Evolutionary conservation across 1,140 invertebrate genomes (phyloP).

Genomic region (Platyura marginata): DNA sequence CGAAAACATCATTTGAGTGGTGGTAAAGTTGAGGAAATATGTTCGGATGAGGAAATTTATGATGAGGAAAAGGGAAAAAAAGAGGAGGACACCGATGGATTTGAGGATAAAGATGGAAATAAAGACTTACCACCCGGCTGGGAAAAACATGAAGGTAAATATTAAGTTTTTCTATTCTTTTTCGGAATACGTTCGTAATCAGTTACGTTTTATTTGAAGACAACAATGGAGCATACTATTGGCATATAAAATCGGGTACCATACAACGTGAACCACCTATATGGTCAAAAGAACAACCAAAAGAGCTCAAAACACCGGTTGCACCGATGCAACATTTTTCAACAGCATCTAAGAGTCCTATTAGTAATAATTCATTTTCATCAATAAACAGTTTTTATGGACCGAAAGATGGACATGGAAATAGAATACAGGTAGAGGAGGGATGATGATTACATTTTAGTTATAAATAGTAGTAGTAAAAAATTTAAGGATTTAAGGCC

Average conservation of each 20-base stretch:
- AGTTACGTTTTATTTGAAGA: slow-evolving; percentile 37
- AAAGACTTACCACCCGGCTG: slow-evolving; percentile 55
- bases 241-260: slow-evolving; percentile 96
- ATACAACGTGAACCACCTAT: slow-evolving; percentile 82
- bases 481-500: too few relatives aligned
- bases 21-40: slow-evolving; percentile 23
- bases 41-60: slow-evolving; percentile 26
- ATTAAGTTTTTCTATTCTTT: slow-evolving; percentile 7
- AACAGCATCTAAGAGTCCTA: not conserved
- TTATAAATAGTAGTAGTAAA: too few relatives aligned
- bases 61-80: slow-evolving; percentile 25
- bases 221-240: slow-evolving; percentile 87
- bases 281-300: slow-evolving; percentile 23
- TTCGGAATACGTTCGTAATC: not conserved
- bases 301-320: slow-evolving; percentile 24
- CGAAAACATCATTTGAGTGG: slow-evolving; percentile 21
- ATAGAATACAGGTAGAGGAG: slow-evolving; percentile 16
- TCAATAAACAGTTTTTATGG: slow-evolving; percentile 1
- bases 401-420: slow-evolving; percentile 16
- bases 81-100: slow-evolving; percentile 12
- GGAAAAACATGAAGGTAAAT: slow-evolving; percentile 83
- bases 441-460: too few relatives aligned
- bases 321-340: not conserved
- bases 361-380: slow-evolving; percentile 4
- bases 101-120: slow-evolving; percentile 6